A percentile compares a stretch with the other conserved stretches of the same genome.
These are phyloP conservation scores for Diploptera punctata DNA, from an alignment of 2,888 invertebrate species.

Conservation along the genomic window DNA sequence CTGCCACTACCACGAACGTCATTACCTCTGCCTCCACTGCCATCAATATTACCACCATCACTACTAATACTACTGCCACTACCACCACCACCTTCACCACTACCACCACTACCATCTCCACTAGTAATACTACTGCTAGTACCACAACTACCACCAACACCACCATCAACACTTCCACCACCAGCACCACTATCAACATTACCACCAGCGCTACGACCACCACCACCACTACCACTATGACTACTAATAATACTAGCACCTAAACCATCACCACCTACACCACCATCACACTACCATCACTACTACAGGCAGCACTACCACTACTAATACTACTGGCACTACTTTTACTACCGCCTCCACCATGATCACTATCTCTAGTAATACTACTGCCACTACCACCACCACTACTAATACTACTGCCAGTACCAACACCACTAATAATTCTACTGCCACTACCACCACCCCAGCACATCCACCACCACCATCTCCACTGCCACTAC, in stretches of 20 bases:
- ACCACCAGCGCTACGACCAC: neutral
- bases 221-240: neutral
- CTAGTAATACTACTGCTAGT: too few species aligned
- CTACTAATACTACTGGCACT: neutral
- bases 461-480: neutral
- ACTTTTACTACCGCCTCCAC: neutral
- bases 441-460: conserved; percentile 9
- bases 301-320: neutral
- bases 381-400: neutral
- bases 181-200: neutral
- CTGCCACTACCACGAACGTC: neutral
- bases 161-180: neutral
- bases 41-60: neutral
- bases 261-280: neutral
- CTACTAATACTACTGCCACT: too few species aligned
- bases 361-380: neutral
- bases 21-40: neutral
- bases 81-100: neutral
- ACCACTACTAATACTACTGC: conserved; percentile 2
- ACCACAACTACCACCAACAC: too few species aligned
- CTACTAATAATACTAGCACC: neutral
- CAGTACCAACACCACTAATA: too few species aligned
- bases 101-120: too few species aligned
- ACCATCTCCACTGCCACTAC: neutral
- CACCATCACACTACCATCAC: neutral